Percentiles rank a stretch among this genome's conserved stretches.
phyloP scores from a whole-genome alignment of 2,113 vertebrate genomes.

The Chitala chitala region DNA sequence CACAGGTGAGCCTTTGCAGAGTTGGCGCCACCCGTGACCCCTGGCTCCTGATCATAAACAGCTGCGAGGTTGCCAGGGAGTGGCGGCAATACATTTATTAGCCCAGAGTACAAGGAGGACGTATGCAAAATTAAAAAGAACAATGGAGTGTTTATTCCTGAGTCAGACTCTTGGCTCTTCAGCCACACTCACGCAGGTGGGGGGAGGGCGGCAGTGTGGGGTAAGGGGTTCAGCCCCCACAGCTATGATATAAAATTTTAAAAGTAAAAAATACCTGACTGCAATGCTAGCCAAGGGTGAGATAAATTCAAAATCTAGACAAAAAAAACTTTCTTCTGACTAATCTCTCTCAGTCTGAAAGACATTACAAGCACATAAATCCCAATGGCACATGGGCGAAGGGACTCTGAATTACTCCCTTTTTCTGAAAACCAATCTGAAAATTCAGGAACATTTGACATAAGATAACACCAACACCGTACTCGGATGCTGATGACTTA shows the following conservation, averaged over 20 bases:
- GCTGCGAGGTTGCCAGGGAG: neutral
- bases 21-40: neutral
- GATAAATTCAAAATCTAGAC: slow-evolving; percentile 11
- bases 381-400: neutral
- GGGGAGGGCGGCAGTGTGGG: neutral
- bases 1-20: neutral
- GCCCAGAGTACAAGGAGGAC: neutral
- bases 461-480: neutral
- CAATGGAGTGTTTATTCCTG: slow-evolving; percentile 18
- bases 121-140: neutral
- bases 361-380: slow-evolving; percentile 8
- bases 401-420: neutral
- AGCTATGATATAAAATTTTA: too few relatives aligned
- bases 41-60: neutral
- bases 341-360: neutral
- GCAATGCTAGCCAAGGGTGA: too few relatives aligned
- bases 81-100: neutral
- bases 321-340: neutral
- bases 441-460: neutral
- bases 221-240: too few relatives aligned
- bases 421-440: neutral
- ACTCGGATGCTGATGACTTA: too few relatives aligned
- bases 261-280: too few relatives aligned
- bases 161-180: neutral
- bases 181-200: neutral